Base-by-base conservation (phyloP, 2,797 vertebrate genomes). In the Hemibagrus guttatus region DNA sequence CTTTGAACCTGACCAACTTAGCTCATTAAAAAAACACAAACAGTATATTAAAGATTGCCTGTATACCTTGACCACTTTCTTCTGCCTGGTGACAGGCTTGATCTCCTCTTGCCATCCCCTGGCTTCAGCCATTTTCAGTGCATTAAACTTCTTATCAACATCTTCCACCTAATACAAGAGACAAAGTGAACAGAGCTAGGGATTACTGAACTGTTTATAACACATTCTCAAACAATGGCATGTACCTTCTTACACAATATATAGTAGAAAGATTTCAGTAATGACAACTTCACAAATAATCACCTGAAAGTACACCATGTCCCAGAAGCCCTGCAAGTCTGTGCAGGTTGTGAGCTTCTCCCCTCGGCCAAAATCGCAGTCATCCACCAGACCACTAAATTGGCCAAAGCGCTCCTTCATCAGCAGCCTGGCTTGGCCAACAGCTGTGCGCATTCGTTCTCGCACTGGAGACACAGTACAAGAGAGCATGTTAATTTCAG, bases 261-360 rank as follows among this genome's bases (percentile, higher is more conserved):
- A n/a, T n/a, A 1, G 19, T 31, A 17, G 16, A 16, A 56, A 56
- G 19, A 5, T 58, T 56, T 31, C 7, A 42, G 31, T 39, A 56
- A 42, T 39, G 39, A 71, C 7, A 39, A 83, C 28, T 2, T 39
- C 16, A 23, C 28, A 54, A 79, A 21, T 46, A 42, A 71, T 85
- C 84, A 97, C 98, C 96, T 99, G 98, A 93, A 95, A 98, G 91
- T 94, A 96, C 84, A 99, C 92, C 98, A 99, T 99, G 90, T 99
- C 98, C 98, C 98, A 99, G 93, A 99, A 99, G 31, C 98, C 98
- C 91, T 98, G 97, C 87, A 99, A 92, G 91, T 99, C 98, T 0
- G 93, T 93, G 88, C 96, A 97, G 0, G 94, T 97, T 0, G 96
- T 97, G 91, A 97, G 92, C 91, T 97, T 99, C 92, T 97, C 96